These are phyloP conservation scores for Penaeus indicus DNA, from an alignment of 1,140 invertebrate species.

Conservation along the genomic window DNA sequence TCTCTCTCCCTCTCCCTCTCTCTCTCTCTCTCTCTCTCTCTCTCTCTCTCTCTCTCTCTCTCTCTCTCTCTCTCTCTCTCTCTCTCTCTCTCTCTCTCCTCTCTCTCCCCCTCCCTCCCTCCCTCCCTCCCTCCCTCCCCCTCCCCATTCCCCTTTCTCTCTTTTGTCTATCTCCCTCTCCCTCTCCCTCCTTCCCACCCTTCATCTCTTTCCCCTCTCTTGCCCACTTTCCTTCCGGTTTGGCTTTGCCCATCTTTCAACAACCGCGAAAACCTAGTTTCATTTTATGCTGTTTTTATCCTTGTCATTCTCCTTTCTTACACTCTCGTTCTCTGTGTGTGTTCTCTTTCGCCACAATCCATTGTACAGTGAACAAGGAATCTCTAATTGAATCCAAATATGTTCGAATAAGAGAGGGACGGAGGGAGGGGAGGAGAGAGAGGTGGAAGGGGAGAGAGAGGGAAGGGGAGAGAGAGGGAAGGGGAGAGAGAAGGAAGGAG, in stretches of 20 bases:
- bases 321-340: slow-evolving; percentile 35
- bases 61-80: neutral
- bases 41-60: neutral
- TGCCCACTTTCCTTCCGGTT: too few relatives aligned
- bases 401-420: too few relatives aligned
- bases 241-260: too few relatives aligned
- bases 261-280: too few relatives aligned
- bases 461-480: too few relatives aligned
- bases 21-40: neutral
- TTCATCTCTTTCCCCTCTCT: neutral
- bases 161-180: neutral
- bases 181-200: neutral
- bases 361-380: too few relatives aligned
- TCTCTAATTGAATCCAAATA: too few relatives aligned
- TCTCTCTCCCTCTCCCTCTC: neutral
- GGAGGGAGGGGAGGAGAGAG: too few relatives aligned
- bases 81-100: neutral
- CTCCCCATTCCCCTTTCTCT: neutral
- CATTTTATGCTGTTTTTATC: neutral
- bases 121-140: neutral
- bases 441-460: too few relatives aligned
- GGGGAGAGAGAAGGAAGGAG: too few relatives aligned
- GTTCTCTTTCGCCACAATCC: neutral
- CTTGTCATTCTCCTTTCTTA: neutral
- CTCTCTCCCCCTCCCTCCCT: neutral